Percentiles rank a stretch among this genome's conserved stretches.
Evolutionary conservation across 2,113 vertebrate genomes (phyloP).

Genomic region (Poeciliopsis occidentalis): DNA sequence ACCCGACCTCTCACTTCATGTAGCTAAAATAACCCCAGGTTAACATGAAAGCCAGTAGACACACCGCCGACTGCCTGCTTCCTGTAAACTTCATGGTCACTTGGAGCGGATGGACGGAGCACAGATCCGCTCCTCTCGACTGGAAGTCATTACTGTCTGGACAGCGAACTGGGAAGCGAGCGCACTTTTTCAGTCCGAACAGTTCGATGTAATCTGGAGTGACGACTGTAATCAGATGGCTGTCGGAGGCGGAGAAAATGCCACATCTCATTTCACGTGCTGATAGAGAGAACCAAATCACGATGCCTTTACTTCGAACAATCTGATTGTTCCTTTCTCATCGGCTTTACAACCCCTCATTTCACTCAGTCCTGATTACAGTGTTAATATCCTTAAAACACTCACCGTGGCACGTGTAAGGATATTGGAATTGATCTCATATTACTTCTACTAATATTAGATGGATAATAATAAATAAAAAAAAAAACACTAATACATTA

Average conservation of each 20-base stretch:
- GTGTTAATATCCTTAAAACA: constrained; percentile 14
- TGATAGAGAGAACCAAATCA: constrained; percentile 39
- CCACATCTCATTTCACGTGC: constrained; percentile 18
- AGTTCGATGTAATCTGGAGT: constrained; percentile 48
- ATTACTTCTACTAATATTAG: constrained; percentile 31
- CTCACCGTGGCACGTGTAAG: constrained; percentile 1
- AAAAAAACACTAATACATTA: constrained; percentile 17
- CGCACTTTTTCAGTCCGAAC: constrained; percentile 23
- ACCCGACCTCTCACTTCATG: constrained; percentile 2
- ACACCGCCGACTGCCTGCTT: not conserved
- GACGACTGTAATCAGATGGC: constrained; percentile 55
- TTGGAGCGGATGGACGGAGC: not conserved
- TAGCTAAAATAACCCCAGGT: constrained; percentile 13
- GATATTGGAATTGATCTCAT: constrained; percentile 22
- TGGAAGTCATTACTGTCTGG: constrained; percentile 28
- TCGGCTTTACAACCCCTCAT: constrained; percentile 21
- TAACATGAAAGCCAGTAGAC: not conserved
- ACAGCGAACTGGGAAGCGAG: constrained; percentile 22
- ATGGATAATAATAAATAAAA: not conserved
- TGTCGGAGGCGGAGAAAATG: constrained; percentile 29
- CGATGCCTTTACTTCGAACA: constrained; percentile 28
- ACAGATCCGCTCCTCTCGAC: constrained; percentile 1
- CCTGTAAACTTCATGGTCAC: constrained; percentile 15
- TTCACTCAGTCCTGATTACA: constrained; percentile 15
- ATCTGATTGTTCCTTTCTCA: constrained; percentile 35